Percentiles rank a stretch among this genome's conserved stretches.
Conservation (phyloP, 2,113 vertebrate species). For the Eclectus roratus region DNA sequence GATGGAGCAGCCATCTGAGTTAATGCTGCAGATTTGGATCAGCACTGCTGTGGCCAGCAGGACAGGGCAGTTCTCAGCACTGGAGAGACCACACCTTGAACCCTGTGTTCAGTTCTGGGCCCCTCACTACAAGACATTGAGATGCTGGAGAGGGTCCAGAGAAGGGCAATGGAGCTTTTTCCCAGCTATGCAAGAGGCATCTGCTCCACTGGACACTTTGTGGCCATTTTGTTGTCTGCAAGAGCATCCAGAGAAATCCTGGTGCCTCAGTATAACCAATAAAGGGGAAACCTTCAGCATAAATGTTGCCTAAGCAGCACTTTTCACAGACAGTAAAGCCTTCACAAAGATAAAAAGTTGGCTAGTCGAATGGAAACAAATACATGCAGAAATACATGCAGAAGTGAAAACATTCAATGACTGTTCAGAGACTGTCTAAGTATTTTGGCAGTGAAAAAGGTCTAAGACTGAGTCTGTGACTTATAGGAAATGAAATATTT, state of each 20-base stretch:
- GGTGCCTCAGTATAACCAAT: background rate
- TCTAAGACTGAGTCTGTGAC: background rate
- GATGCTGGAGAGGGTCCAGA: background rate
- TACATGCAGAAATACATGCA: background rate
- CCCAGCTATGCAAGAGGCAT: background rate
- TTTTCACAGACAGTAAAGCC: background rate
- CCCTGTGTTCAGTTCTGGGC: background rate
- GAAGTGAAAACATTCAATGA: background rate
- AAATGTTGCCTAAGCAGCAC: background rate
- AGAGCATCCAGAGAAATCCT: background rate
- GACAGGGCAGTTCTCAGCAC: rapidly evolving
- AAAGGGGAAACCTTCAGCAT: background rate
- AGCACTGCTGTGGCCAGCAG: background rate
- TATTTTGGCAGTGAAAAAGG: background rate
- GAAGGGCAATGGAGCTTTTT: background rate
- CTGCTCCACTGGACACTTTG: background rate
- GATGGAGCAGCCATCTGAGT: rapidly evolving
- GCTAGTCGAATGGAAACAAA: background rate
- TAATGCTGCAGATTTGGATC: background rate
- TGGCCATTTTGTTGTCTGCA: background rate
- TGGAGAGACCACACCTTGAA: background rate
- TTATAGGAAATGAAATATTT: conserved; percentile 49
- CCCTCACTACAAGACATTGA: background rate
- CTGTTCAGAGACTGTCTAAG: conserved; percentile 14
- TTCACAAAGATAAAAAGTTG: background rate